Evolutionary conservation across 2,888 invertebrate species (phyloP).

Genomic region (Portevinia maculata): DNA sequence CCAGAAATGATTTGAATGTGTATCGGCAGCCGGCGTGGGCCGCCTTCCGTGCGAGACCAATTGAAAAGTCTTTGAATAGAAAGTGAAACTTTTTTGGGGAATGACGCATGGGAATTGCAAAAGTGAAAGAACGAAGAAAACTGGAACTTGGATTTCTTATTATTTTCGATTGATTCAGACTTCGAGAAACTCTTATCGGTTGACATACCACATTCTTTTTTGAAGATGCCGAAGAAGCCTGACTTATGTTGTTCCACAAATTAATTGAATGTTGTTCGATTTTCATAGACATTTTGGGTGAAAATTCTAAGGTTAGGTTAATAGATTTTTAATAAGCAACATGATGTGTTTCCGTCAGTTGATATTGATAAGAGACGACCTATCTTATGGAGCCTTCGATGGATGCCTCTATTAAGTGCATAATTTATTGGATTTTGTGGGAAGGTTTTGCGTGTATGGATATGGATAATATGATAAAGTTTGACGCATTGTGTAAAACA

Average conservation of each 20-base stretch:
- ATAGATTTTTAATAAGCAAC: conserved; percentile 21
- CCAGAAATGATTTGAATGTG: conserved; percentile 54
- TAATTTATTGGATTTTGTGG: conserved; percentile 37
- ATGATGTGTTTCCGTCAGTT: conserved; percentile 31
- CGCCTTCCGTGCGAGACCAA: conserved; percentile 54
- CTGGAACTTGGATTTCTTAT: conserved; percentile 54
- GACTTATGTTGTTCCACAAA: too few relatives aligned
- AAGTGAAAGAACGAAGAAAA: conserved; percentile 61
- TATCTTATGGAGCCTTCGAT: not conserved
- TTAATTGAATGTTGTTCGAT: conserved; percentile 18
- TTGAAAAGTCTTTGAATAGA: conserved; percentile 58
- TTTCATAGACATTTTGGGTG: conserved; percentile 11
- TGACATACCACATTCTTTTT: not conserved
- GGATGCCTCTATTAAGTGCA: conserved; percentile 5
- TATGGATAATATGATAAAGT: too few relatives aligned
- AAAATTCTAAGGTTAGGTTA: conserved; percentile 20
- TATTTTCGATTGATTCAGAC: conserved; percentile 9
- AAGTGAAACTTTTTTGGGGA: conserved; percentile 63
- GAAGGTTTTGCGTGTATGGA: not conserved
- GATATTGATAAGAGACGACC: not conserved
- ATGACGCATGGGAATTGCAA: conserved; percentile 38
- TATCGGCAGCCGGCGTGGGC: conserved; percentile 13
- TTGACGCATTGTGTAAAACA: too few relatives aligned
- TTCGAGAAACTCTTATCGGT: conserved; percentile 1
- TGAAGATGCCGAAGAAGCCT: too few relatives aligned